phyloP scores from a whole-genome alignment of 2,888 invertebrate genomes.

The Drosophila niveifrons region DNA sequence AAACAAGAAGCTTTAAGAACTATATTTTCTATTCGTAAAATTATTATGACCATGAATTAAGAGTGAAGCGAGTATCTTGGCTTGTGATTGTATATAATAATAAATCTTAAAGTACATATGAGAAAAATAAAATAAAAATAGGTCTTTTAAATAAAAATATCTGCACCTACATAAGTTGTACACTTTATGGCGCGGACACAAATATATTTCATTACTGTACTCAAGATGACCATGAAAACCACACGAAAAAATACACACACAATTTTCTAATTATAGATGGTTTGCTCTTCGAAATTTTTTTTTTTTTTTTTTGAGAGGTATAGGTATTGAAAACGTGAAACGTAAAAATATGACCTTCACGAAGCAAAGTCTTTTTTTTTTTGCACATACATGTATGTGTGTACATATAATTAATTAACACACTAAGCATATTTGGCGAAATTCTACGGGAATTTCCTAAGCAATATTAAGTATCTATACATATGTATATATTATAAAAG shows the following conservation, averaged over 20 bases:
- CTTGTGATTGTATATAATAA: too few relatives aligned
- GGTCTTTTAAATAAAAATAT: slow-evolving; percentile 20
- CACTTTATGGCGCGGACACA: slow-evolving; percentile 45
- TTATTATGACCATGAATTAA: slow-evolving; percentile 2
- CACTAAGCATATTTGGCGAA: too few relatives aligned
- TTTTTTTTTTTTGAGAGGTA: neutral
- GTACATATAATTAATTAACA: neutral
- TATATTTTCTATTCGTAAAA: neutral
- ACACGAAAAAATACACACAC: slow-evolving; percentile 12
- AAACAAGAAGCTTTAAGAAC: slow-evolving; percentile 9
- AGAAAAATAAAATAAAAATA: slow-evolving; percentile 35
- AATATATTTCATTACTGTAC: slow-evolving; percentile 43
- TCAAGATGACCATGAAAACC: slow-evolving; percentile 36
- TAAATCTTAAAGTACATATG: neutral
- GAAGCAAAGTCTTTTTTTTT: neutral
- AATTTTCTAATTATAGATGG: slow-evolving; percentile 54
- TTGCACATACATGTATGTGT: neutral
- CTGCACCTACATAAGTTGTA: slow-evolving; percentile 44
- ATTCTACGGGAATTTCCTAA: too few relatives aligned
- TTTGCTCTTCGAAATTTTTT: slow-evolving; percentile 30
- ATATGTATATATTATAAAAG: too few relatives aligned
- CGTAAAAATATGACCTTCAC: neutral
- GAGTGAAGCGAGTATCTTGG: neutral
- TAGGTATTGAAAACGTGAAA: neutral
- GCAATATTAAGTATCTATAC: too few relatives aligned